Conservation (phyloP, 2,888 invertebrate species). For the Linyphia triangularis region DNA sequence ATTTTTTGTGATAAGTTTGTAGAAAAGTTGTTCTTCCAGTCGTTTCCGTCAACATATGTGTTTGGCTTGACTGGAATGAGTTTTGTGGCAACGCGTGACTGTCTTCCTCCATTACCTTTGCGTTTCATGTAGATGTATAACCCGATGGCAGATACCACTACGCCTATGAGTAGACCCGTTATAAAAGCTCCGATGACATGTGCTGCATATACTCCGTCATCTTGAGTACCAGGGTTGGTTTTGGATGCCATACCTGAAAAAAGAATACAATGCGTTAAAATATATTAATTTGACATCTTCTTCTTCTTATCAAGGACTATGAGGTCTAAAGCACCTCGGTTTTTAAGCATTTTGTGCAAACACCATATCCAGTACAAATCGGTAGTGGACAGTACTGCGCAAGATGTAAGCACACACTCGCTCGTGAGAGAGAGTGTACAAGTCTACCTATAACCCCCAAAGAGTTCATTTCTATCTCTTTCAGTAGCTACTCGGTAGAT, state of each 20-base stretch:
- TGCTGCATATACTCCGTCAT: constrained; percentile 66
- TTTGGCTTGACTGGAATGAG: constrained; percentile 73
- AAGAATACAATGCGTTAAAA: not conserved
- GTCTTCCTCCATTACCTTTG: not conserved
- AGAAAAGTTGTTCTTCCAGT: constrained; percentile 70
- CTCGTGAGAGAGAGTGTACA: too few species aligned
- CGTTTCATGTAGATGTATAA: constrained; percentile 66
- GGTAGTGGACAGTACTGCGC: too few species aligned
- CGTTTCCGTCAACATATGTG: constrained; percentile 69
- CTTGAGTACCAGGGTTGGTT: not conserved
- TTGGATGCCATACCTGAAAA: constrained; percentile 19
- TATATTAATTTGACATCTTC: too few species aligned
- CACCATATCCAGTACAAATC: too few species aligned
- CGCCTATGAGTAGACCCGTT: constrained; percentile 35
- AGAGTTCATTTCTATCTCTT: too few species aligned
- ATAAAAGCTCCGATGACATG: constrained; percentile 63
- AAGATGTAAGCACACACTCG: too few species aligned
- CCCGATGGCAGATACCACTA: constrained; percentile 24
- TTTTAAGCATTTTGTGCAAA: too few species aligned
- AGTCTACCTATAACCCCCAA: too few species aligned
- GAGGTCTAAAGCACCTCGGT: too few species aligned
- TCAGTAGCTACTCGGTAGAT: too few species aligned
- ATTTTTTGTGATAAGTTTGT: constrained; percentile 54
- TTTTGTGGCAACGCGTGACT: constrained; percentile 46
- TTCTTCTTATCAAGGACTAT: too few species aligned